A percentile compares a stretch with the other conserved stretches of the same genome.
Evolutionary conservation across 2,888 invertebrate genomes (phyloP).

Genomic region (Tachystola acroxantha): DNA sequence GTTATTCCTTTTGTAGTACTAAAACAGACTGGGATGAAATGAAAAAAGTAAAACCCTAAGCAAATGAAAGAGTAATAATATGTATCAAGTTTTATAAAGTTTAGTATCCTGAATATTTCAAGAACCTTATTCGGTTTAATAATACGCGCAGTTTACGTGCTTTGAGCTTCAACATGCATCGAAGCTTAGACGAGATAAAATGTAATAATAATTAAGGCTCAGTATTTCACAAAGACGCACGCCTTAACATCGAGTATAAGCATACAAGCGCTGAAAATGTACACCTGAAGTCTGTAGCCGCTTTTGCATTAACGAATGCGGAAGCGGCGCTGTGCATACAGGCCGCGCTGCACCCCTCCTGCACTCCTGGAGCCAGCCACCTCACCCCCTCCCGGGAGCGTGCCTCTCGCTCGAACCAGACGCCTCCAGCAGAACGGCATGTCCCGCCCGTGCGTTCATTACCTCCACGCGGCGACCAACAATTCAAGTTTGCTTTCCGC

Average conservation of each 20-base stretch:
- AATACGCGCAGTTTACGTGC: neutral
- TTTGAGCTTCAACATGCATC: constrained; percentile 3
- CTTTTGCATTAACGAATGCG: constrained; percentile 79
- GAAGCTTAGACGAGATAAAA: constrained; percentile 55
- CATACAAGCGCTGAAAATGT: constrained; percentile 75
- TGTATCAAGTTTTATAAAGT: constrained; percentile 4
- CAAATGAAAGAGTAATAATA: constrained; percentile 9
- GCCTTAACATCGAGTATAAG: constrained; percentile 70
- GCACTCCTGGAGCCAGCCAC: constrained; percentile 25
- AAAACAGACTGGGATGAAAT: constrained; percentile 35
- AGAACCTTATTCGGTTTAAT: neutral
- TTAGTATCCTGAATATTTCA: neutral
- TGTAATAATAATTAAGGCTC: constrained; percentile 70
- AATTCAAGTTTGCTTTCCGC: constrained; percentile 77
- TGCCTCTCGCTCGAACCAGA: constrained; percentile 62
- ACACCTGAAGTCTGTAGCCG: constrained; percentile 75
- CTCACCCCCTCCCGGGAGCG: constrained; percentile 26
- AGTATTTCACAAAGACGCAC: constrained; percentile 69
- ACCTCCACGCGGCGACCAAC: constrained; percentile 73
- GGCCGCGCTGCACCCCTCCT: constrained; percentile 60
- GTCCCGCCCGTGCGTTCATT: constrained; percentile 75
- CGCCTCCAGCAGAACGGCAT: constrained; percentile 66
- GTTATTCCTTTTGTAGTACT: constrained; percentile 55
- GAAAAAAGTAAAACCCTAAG: constrained; percentile 30
- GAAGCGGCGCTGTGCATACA: constrained; percentile 76